phyloP scores from a whole-genome alignment of 1,140 invertebrate genomes.

The Eurosta solidaginis region DNA sequence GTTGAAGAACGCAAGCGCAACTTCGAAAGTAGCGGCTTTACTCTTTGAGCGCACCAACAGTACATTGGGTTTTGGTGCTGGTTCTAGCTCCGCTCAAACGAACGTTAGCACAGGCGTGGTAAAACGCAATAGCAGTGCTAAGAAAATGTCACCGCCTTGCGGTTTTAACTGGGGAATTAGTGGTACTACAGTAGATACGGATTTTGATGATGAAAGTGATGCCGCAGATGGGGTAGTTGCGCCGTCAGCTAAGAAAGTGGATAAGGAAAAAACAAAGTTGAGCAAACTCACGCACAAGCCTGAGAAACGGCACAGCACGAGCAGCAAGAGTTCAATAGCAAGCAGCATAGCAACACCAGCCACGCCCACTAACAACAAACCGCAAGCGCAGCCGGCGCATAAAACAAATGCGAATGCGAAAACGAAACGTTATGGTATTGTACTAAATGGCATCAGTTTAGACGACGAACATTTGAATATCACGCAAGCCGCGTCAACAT shows the following conservation, averaged over 20 bases:
- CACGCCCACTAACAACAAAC: background rate
- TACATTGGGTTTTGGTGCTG: constrained; percentile 31
- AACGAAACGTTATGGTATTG: constrained; percentile 56
- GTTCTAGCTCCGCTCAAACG: background rate
- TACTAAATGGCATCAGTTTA: constrained; percentile 53
- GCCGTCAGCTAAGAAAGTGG: background rate
- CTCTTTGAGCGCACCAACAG: constrained; percentile 44
- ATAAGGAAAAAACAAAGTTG: constrained; percentile 6
- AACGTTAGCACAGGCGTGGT: background rate
- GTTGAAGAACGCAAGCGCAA: constrained; percentile 39
- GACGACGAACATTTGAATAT: constrained; percentile 33
- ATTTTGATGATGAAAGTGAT: constrained; percentile 45
- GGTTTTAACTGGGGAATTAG: constrained; percentile 58
- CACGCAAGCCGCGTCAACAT: background rate
- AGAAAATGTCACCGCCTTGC: constrained; percentile 54
- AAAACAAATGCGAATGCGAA: constrained; percentile 36
- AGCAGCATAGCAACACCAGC: constrained; percentile 3
- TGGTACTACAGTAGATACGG: constrained; percentile 43
- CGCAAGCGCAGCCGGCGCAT: constrained; percentile 31
- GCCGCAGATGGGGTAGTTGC: background rate
- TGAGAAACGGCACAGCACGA: background rate
- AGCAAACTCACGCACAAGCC: background rate
- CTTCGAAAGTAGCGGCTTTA: constrained; percentile 47
- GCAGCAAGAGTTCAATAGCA: background rate
- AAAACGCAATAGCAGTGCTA: constrained; percentile 34